Percentiles rank a stretch among this genome's conserved stretches.
Conservation (phyloP, 2,797 vertebrate genomes). For the Phoebastria nigripes region DNA sequence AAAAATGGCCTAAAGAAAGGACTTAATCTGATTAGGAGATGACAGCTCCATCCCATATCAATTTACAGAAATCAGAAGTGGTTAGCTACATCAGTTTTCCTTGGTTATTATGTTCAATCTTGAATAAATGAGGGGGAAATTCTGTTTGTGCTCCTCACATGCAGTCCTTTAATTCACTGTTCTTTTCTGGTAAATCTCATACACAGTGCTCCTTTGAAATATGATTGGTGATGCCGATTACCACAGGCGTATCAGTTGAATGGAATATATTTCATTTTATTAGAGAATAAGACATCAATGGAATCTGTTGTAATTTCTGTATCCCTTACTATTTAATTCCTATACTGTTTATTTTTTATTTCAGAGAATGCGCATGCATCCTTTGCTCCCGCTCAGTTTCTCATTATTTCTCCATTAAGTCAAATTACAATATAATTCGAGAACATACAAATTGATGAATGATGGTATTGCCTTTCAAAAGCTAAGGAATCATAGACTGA, state of each 20-base stretch:
- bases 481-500: background rate
- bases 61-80: slow-evolving; percentile 51
- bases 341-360: slow-evolving; percentile 5
- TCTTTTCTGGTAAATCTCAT: slow-evolving; percentile 17
- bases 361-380: background rate
- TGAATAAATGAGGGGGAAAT: slow-evolving; percentile 51
- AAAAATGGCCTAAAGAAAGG: slow-evolving; percentile 44
- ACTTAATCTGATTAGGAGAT: slow-evolving; percentile 55
- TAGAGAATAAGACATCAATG: background rate
- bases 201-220: slow-evolving; percentile 19
- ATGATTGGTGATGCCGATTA: slow-evolving; percentile 17
- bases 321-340: background rate
- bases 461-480: background rate
- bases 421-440: slow-evolving; percentile 8
- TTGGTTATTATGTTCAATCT: slow-evolving; percentile 39
- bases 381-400: background rate
- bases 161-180: slow-evolving; percentile 41
- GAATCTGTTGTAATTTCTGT: background rate
- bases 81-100: slow-evolving; percentile 48
- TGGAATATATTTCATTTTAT: slow-evolving; percentile 16
- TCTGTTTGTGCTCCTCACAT: slow-evolving; percentile 12
- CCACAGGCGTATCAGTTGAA: background rate
- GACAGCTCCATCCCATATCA: slow-evolving; percentile 54
- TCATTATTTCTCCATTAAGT: slow-evolving; percentile 26
- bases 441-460: slow-evolving; percentile 5